Conservation (phyloP, 2,888 invertebrate species). For the Eudasyphora cyanicolor region DNA sequence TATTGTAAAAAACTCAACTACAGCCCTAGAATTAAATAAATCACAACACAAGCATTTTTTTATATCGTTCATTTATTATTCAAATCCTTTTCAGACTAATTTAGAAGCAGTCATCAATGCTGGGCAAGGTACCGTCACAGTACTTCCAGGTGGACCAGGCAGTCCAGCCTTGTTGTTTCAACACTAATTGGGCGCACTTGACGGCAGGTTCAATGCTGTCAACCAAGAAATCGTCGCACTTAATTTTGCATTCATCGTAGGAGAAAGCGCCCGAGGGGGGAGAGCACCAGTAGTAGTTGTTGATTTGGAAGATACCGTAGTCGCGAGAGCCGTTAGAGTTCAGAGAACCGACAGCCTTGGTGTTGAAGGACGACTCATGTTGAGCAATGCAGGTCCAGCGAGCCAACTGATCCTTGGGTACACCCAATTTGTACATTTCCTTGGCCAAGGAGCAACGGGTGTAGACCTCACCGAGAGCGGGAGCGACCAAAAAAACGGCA, state of each 20-base stretch:
- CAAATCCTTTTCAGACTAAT: not conserved
- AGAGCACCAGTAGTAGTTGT: constrained; percentile 72
- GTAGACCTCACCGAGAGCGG: constrained; percentile 67
- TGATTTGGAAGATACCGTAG: constrained; percentile 73
- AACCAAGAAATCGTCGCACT: constrained; percentile 67
- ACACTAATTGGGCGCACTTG: constrained; percentile 63
- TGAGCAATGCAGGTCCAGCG: constrained; percentile 72
- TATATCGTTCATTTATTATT: too few relatives aligned
- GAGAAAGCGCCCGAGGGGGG: constrained; percentile 56
- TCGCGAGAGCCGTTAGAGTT: constrained; percentile 79
- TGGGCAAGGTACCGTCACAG: constrained; percentile 70
- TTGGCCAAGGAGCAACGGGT: constrained; percentile 71
- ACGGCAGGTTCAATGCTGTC: constrained; percentile 68
- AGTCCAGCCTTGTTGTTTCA: constrained; percentile 68
- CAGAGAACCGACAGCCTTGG: constrained; percentile 76
- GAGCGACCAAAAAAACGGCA: constrained; percentile 27
- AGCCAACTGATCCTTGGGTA: constrained; percentile 69
- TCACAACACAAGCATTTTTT: too few relatives aligned
- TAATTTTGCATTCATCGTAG: constrained; percentile 68
- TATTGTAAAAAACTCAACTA: too few relatives aligned
- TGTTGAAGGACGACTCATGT: constrained; percentile 72
- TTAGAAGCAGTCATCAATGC: constrained; percentile 73
- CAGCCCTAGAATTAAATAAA: too few relatives aligned
- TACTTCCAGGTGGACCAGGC: constrained; percentile 74
- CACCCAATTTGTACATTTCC: constrained; percentile 72